Base-by-base conservation (phyloP, 2,888 invertebrate genomes). In the Pristionchus fissidentatus region DNA sequence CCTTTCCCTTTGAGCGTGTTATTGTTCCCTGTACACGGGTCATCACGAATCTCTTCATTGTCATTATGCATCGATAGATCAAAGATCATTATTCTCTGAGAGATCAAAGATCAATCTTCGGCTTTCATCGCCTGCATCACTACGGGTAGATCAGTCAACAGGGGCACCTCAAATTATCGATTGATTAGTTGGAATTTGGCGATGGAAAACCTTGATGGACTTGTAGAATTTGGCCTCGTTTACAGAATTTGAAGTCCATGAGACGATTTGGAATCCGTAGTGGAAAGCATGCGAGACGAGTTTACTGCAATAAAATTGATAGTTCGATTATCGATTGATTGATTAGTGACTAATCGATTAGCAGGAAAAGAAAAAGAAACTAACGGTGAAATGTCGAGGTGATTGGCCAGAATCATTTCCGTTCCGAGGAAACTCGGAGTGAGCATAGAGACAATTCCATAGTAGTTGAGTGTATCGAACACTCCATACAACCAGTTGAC, bases 401-500 rank as follows among this genome's bases (percentile, higher is more conserved):
- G 95, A 92, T 95, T 95, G 80, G 96, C 92, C 7, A 96, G 93
- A 62, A 96, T 94, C 0, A 95, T 94, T 84, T 95, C 95, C 80
- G 95, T 94, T 38, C 95, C 95, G 79, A 94, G 92, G 32, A 95
- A 86, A 89, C 19, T n/a, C 29, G 81, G 81, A 49, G 49, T 26
- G 19, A 81, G 15, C n/a, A 62, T 32, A 1, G 43, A 62, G 7
- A n/a, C 62, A 7, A 66, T 60, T 15, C 41, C 35, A 41, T 79
- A 57, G 57, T 55, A 55, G 10, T 41, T 26, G 57, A 79, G 8
- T 43, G 57, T 38, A 29, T 79, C 79, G 35, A 79, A n/a, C n/a
- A 79, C 26, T 26, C 41, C 35, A 57, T 57, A 79, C 38, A 79
- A 57, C 79, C 79, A 79, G 38, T 79, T 79, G 57, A 79, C n/a